Evolutionary conservation across 2,113 vertebrate genomes (phyloP), one percentile per base, ranked within the genome.

Genomic region (Anolis sagrei): DNA sequence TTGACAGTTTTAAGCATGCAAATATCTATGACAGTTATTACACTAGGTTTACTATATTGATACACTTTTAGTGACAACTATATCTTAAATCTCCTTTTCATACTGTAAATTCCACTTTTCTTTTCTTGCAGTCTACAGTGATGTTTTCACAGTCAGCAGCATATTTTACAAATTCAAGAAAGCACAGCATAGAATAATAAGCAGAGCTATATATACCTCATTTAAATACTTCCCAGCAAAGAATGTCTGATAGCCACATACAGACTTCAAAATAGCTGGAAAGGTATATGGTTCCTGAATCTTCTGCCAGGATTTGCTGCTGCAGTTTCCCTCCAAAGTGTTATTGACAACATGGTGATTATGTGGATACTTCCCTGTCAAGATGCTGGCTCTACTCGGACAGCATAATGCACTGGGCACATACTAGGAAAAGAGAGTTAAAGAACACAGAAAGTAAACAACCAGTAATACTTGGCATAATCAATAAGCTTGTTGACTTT

Each of bases 171-270:
- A 29, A 68, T 29, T 69, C 44, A 58, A 6, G 13, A 86, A 76
- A 13, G 44, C 36, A 48, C 23, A 66, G 25, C 7, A 73, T 2
- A 69, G 5, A 29, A 84, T 36, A 68, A 23, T 48, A 13, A 79
- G 36, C 27, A 44, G 39, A 44, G 5, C 5, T 44, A 44, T 44
- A 44, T 23, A 87, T 93, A 99, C 99, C 98, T 99, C 97, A 91
- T 99, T 99, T 74, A 99, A 96, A 84, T 99, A 99, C 88, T 99
- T 99, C 79, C 99, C 99, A 69, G 98, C 98, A 82, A 99, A 99
- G 94, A 99, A 99, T 0, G 99, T 99, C 82, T 98, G 98, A 93
- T 99, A 99, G 19, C 96, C 96, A 85, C 95, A 97, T 49, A 89
- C 51, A 1, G 89, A 84, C 86, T 95, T 96, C 76, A 99, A 97